phyloP scores from a whole-genome alignment of 1,140 invertebrate species.

The Papilio polyxenes region DNA sequence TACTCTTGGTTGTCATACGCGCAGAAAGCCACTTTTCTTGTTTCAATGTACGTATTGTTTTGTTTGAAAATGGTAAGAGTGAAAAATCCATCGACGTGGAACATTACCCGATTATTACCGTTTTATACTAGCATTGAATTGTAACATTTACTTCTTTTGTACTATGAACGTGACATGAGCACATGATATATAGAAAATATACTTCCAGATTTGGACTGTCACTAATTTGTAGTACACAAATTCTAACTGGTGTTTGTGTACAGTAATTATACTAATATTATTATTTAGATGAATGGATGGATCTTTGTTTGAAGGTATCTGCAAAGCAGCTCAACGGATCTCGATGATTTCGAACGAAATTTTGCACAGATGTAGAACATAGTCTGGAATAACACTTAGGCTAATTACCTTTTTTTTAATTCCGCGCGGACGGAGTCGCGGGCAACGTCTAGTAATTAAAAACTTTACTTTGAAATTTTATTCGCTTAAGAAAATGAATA shows the following conservation, averaged over 20 bases:
- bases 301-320: too few species aligned
- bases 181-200: not conserved
- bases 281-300: too few species aligned
- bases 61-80: not conserved
- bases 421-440: too few species aligned
- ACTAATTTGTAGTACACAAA: not conserved
- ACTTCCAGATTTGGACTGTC: not conserved
- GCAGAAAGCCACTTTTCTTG: not conserved
- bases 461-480: too few species aligned
- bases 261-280: not conserved
- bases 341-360: too few species aligned
- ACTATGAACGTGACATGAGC: not conserved
- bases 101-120: conserved; percentile 8
- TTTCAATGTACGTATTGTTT: not conserved
- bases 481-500: not conserved
- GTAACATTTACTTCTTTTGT: conserved; percentile 12
- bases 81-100: not conserved
- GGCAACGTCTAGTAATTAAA: too few species aligned
- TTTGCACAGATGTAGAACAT: too few species aligned
- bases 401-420: too few species aligned
- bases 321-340: too few species aligned
- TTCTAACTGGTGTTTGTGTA: not conserved
- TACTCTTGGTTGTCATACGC: not conserved
- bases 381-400: too few species aligned
- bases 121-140: conserved; percentile 4